Evolutionary conservation across 2,113 vertebrate genomes (phyloP), one percentile per base, ranked within the genome.

Genomic region (Phainopepla nitens): DNA sequence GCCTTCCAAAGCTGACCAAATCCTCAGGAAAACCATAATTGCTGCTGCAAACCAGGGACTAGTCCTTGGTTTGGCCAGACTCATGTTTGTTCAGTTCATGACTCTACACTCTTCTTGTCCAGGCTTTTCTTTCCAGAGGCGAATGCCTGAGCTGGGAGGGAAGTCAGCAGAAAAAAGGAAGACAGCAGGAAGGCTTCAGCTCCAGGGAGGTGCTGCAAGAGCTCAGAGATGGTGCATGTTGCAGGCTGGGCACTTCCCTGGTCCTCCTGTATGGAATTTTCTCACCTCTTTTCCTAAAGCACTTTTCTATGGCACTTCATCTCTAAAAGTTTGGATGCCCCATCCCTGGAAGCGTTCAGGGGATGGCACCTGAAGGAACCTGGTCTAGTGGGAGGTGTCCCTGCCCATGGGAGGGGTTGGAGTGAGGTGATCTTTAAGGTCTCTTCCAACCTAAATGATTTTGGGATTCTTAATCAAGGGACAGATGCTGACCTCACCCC

Each of bases 1-100:
- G 13, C 71, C 25, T 92, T 90, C 71, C 39, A 75, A 71, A 73
- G 35, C 21, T 93, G 92, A 86, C 68, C 82, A 89, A 58, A 62
- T 33, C 33, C 66, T 44, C 90, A 82, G 93, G 78, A 95, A 97
- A 97, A 82, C 61, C 65, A 6, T 41, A 71, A 72, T 12, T 85
- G 54, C 73, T 44, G 23, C 54, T 47, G 50, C 88, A 60, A 60
- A 77, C n/a, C 19, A 81, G 78, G 78, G 13, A 45, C 16, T 7
- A 13, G 47, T 33, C 65, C 62, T 72, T 29, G 54, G 42, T 25
- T 77, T 89, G 87, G 84, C 61, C 62, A 39, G 58, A 44, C 6
- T 85, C 10, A 0, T 49, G 29, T 79, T 93, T 65, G 54, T n/a
- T 94, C 88, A 73, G 54, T 66, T 64, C 56, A 51, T 65, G 57